Evolutionary conservation across 1,140 invertebrate genomes (phyloP).

Genomic region (Octopus sinensis): DNA sequence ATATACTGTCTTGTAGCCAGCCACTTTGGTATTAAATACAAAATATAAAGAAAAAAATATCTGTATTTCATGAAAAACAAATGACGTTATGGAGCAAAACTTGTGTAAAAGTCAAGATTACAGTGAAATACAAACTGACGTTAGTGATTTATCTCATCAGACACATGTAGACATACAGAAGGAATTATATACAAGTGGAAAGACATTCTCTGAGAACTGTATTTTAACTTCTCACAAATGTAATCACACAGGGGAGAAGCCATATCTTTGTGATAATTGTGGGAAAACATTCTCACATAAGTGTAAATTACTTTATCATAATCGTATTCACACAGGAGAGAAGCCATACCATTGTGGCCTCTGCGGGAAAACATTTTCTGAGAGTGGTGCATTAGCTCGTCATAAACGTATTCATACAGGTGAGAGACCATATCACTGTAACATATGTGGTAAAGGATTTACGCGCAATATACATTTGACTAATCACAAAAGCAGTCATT

Average conservation of each 20-base stretch:
- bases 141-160: too few species aligned
- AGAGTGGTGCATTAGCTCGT: conserved; percentile 14
- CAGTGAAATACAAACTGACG: too few species aligned
- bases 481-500: conserved; percentile 87
- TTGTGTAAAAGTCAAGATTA: too few species aligned
- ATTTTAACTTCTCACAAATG: conserved; percentile 81
- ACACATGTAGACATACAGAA: too few species aligned
- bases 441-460: conserved; percentile 77
- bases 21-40: too few species aligned
- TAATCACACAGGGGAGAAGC: conserved; percentile 1
- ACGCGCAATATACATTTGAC: conserved; percentile 87
- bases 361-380: conserved; percentile 28
- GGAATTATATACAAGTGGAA: conserved; percentile 66
- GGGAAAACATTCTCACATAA: neutral
- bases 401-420: conserved; percentile 27
- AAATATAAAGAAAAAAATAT: too few species aligned
- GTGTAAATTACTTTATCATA: neutral
- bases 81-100: too few species aligned
- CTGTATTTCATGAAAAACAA: too few species aligned
- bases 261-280: conserved; percentile 11
- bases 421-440: conserved; percentile 74
- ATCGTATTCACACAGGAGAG: conserved; percentile 67
- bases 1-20: too few species aligned
- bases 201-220: conserved; percentile 82
- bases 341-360: conserved; percentile 69